Evolutionary conservation across 64 coral and sea anemone species (phyloP).

Genomic region (Pocillopora damicornis): DNA sequence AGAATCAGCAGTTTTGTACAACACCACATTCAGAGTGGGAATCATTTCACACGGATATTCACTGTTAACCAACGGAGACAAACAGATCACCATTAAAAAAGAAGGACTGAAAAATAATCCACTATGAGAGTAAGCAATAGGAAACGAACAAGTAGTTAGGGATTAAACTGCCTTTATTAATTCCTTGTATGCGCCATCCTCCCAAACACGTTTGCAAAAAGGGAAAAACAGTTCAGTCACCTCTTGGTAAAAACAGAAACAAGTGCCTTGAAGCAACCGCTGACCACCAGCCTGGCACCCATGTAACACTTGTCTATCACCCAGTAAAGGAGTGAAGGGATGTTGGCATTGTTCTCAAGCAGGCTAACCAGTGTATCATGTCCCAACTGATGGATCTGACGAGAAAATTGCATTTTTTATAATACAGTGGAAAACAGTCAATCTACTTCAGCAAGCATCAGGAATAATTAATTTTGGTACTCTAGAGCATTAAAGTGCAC

Average conservation of each 20-base stretch:
- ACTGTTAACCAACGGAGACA: conserved; percentile 12
- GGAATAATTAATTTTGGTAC: no score
- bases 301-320: conserved; percentile 97
- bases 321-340: conserved; percentile 81
- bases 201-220: background rate
- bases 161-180: no score
- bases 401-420: background rate
- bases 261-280: conserved; percentile 87
- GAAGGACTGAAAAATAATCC: no score
- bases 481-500: no score
- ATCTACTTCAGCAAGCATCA: no score
- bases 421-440: background rate
- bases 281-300: conserved; percentile 74
- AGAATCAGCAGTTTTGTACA: conserved; percentile 97
- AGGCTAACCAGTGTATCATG: conserved; percentile 76
- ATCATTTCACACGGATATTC: conserved; percentile 98
- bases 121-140: no score
- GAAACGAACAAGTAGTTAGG: no score
- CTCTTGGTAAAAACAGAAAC: conserved; percentile 81
- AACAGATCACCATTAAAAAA: background rate
- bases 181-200: no score
- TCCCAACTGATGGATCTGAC: conserved; percentile 85
- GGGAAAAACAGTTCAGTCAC: conserved; percentile 4
- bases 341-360: conserved; percentile 81
- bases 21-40: conserved; percentile 82